Conservation (phyloP, 2,888 invertebrate species). For the Germaria angustata region DNA sequence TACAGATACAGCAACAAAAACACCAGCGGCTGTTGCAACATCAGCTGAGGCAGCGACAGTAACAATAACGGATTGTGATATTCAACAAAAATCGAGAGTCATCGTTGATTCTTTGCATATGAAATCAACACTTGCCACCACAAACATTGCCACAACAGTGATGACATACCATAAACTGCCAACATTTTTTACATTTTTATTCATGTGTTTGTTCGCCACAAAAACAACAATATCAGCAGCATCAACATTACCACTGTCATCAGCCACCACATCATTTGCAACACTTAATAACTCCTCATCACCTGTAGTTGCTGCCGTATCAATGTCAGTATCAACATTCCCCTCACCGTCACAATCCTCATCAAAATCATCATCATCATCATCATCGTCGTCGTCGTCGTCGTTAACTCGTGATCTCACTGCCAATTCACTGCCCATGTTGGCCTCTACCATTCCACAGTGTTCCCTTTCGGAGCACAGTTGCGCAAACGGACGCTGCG, state of each 20-base stretch:
- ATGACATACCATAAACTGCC: conserved; percentile 63
- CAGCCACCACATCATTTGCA: conserved; percentile 49
- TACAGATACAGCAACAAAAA: too few species aligned
- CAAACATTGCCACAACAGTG: conserved; percentile 60
- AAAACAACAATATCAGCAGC: conserved; percentile 52
- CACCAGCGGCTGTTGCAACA: conserved; percentile 3
- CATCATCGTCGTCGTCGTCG: conserved; percentile 38
- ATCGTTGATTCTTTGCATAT: conserved; percentile 53
- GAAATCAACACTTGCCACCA: conserved; percentile 56
- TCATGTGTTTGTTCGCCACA: conserved; percentile 53
- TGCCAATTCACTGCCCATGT: conserved; percentile 71
- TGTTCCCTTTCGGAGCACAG: conserved; percentile 79
- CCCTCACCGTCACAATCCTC: conserved; percentile 31
- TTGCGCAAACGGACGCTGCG: conserved; percentile 80
- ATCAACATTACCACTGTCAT: conserved; percentile 58
- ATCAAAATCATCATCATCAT: conserved; percentile 52
- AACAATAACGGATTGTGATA: conserved; percentile 48
- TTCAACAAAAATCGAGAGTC: conserved; percentile 57
- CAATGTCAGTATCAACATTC: conserved; percentile 37
- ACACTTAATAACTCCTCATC: conserved; percentile 51
- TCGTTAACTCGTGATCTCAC: conserved; percentile 61
- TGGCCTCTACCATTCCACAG: conserved; percentile 67
- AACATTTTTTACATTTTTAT: conserved; percentile 52
- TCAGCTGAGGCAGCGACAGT: conserved; percentile 52
- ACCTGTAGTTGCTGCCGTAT: conserved; percentile 58